Conservation (phyloP, 2,888 invertebrate genomes). For the Palloptera scutellata region DNA sequence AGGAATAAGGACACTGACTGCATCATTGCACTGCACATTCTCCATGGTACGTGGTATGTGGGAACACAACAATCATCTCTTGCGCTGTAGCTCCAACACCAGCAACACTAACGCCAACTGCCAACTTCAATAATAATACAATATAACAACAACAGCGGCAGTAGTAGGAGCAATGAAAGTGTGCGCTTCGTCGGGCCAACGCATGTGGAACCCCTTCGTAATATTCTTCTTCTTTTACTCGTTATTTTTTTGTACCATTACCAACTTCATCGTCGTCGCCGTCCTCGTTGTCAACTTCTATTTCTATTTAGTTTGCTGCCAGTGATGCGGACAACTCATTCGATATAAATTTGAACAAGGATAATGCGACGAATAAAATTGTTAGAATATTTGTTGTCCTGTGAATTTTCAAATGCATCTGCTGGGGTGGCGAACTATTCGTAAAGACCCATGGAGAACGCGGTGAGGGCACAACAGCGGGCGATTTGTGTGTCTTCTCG, state of each 20-base stretch:
- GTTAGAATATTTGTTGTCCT: conserved; percentile 42
- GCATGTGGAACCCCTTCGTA: neutral
- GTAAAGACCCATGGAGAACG: conserved; percentile 59
- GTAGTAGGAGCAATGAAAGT: neutral
- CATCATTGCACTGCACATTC: conserved; percentile 35
- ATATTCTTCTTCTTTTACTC: neutral
- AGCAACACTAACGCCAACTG: neutral
- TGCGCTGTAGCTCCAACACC: neutral
- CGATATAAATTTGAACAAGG: conserved; percentile 49
- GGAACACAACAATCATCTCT: too few relatives aligned
- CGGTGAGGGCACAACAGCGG: conserved; percentile 56
- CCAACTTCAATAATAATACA: conserved; percentile 6
- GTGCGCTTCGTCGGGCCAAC: neutral
- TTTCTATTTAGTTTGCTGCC: conserved; percentile 12
- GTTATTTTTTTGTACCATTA: neutral
- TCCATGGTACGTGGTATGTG: neutral
- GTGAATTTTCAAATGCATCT: conserved; percentile 33
- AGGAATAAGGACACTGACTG: conserved; percentile 45
- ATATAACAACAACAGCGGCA: conserved; percentile 4
- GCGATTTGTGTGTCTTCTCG: conserved; percentile 57
- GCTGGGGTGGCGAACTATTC: conserved; percentile 45
- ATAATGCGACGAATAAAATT: conserved; percentile 45
- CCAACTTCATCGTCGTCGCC: neutral
- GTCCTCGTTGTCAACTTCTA: neutral
- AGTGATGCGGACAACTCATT: conserved; percentile 33